Evolutionary conservation across 2,888 invertebrate genomes (phyloP).

Genomic region (Amiota mariae): DNA sequence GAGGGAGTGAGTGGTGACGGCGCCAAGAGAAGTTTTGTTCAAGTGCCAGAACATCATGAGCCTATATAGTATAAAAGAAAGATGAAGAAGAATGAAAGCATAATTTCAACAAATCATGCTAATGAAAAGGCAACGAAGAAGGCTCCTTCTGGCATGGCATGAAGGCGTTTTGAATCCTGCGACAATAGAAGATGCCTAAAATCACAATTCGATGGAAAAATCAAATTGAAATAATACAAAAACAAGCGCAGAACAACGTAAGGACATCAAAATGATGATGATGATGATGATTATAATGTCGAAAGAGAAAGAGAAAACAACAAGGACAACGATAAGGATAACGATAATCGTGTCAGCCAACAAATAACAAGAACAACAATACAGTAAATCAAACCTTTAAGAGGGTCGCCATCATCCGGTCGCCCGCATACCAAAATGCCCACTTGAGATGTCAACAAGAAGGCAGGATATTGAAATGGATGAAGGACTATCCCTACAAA

Average conservation of each 20-base stretch:
- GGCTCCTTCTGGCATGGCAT: no score
- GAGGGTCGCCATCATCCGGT: no score
- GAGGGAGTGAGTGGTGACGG: constrained; percentile 9
- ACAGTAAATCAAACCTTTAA: no score
- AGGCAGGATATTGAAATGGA: no score
- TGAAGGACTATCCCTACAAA: no score
- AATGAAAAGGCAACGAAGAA: constrained; percentile 57
- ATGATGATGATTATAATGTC: neutral
- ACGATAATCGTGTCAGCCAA: constrained; percentile 11
- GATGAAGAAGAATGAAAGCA: constrained; percentile 42
- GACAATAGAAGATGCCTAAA: neutral
- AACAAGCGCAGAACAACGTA: neutral
- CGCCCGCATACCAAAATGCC: no score
- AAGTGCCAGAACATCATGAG: neutral
- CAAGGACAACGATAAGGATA: neutral
- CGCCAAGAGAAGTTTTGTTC: constrained; percentile 38
- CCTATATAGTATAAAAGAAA: constrained; percentile 20
- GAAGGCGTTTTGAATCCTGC: constrained; percentile 26
- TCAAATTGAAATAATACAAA: neutral
- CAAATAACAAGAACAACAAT: neutral
- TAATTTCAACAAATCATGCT: constrained; percentile 61
- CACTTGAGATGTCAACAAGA: no score
- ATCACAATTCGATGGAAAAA: neutral
- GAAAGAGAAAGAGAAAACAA: neutral
- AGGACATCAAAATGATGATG: neutral